phyloP scores from a whole-genome alignment of 2,888 invertebrate genomes.

The Thera britannica region DNA sequence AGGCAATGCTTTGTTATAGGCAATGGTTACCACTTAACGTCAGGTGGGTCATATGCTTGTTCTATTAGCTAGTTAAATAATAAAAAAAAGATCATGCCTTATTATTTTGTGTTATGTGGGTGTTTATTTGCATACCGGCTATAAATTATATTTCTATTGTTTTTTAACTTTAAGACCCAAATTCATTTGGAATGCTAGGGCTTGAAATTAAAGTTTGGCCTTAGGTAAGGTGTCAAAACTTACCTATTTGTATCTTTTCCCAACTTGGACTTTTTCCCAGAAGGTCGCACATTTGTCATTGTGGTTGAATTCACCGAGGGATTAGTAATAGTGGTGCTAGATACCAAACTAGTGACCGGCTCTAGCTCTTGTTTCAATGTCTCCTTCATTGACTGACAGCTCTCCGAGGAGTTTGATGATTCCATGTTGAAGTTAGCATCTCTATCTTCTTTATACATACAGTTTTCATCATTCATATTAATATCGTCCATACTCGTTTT shows the following conservation, averaged over 20 bases:
- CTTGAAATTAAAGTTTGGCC: no score
- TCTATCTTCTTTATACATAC: constrained; percentile 77
- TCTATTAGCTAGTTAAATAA: no score
- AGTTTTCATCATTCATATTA: constrained; percentile 78
- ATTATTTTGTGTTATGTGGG: no score
- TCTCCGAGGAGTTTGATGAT: constrained; percentile 79
- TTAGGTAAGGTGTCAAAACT: background rate
- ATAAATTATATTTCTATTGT: no score
- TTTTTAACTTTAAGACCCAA: no score
- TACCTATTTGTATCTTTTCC: constrained; percentile 78
- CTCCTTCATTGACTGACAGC: constrained; percentile 79
- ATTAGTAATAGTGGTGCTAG: constrained; percentile 62
- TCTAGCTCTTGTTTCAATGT: constrained; percentile 70
- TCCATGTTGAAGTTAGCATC: constrained; percentile 81
- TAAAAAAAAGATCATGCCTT: no score
- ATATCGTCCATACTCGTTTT: constrained; percentile 79
- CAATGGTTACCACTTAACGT: no score
- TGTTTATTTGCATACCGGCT: no score
- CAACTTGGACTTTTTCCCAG: constrained; percentile 69
- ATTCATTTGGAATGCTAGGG: no score
- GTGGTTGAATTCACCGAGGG: constrained; percentile 64
- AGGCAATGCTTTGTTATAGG: no score
- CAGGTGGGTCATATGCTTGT: no score
- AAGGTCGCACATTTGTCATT: constrained; percentile 58
- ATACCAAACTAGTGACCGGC: constrained; percentile 60